Conservation (phyloP, 2,797 vertebrate species). For the Scomberomorus guttatus region DNA sequence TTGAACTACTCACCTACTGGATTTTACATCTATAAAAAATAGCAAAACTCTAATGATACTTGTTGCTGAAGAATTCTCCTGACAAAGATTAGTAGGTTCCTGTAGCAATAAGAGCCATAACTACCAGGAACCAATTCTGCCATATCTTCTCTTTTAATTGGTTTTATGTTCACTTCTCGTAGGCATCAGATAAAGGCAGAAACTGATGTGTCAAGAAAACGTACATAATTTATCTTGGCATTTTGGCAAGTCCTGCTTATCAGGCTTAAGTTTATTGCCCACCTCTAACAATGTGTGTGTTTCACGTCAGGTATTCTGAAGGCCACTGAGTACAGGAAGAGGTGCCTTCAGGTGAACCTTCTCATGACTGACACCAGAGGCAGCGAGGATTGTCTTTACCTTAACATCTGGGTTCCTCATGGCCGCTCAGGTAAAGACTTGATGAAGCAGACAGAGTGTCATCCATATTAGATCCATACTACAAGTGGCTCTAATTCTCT, state of each 20-base stretch:
- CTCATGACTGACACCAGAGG: slow-evolving; percentile 83
- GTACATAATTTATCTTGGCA: not conserved
- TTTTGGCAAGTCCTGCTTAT: not conserved
- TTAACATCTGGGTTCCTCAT: slow-evolving; percentile 97
- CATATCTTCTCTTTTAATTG: not conserved
- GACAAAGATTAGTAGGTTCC: not conserved
- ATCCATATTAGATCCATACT: not conserved
- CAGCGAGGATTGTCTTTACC: slow-evolving; percentile 93
- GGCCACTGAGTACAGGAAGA: slow-evolving; percentile 77
- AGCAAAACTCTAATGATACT: not conserved
- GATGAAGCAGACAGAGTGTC: not conserved
- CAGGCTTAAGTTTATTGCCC: not conserved
- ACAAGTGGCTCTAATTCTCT: not conserved
- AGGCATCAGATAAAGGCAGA: not conserved
- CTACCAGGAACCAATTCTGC: not conserved
- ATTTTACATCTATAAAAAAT: not conserved
- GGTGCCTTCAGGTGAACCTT: slow-evolving; percentile 89
- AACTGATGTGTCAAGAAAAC: not conserved
- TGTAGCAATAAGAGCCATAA: too few relatives aligned
- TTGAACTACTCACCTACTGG: not conserved
- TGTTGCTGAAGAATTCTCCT: not conserved
- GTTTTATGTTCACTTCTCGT: not conserved
- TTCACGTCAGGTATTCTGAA: slow-evolving; percentile 85
- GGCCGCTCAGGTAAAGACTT: slow-evolving; percentile 67
- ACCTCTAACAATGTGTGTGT: slow-evolving; percentile 9